Percentiles rank a stretch among this genome's conserved stretches.
These are phyloP conservation scores for Leucoraja ocellata DNA, from an alignment of 2,797 vertebrate genomes.

Conservation along the genomic window DNA sequence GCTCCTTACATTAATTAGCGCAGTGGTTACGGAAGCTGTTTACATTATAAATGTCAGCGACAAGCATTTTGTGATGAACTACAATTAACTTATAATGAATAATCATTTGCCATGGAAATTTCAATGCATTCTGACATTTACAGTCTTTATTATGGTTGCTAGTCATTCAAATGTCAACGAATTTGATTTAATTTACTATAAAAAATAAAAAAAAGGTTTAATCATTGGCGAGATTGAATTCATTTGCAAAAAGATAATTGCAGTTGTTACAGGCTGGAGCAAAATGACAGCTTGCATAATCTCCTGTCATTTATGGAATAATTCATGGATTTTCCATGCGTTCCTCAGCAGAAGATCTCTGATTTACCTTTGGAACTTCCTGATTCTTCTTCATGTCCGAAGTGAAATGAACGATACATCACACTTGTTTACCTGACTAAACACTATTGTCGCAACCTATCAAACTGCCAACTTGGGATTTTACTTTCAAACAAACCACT, in stretches of 20 bases:
- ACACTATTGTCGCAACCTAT: not conserved
- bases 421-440: not conserved
- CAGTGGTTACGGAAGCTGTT: slow-evolving; percentile 59
- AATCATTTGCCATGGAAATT: slow-evolving; percentile 58
- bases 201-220: slow-evolving; percentile 52
- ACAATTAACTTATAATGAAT: slow-evolving; percentile 64
- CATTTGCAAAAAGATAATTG: slow-evolving; percentile 61
- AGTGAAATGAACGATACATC: not conserved
- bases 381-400: not conserved
- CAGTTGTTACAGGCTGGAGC: slow-evolving; percentile 53
- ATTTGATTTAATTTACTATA: slow-evolving; percentile 62
- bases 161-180: slow-evolving; percentile 66
- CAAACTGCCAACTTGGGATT: not conserved
- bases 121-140: slow-evolving; percentile 65
- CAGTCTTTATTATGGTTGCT: slow-evolving; percentile 67
- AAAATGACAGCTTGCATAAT: slow-evolving; percentile 47
- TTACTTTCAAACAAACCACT: not conserved
- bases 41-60: slow-evolving; percentile 68
- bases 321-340: slow-evolving; percentile 40
- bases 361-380: not conserved
- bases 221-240: slow-evolving; percentile 58
- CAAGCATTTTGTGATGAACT: slow-evolving; percentile 63
- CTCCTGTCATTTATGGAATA: slow-evolving; percentile 43
- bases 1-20: slow-evolving; percentile 48
- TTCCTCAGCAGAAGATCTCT: slow-evolving; percentile 1